A percentile compares a stretch with the other conserved stretches of the same genome.
These are phyloP conservation scores for Catharus bicknelli DNA, from an alignment of 2,113 vertebrate genomes.

Conservation along the genomic window DNA sequence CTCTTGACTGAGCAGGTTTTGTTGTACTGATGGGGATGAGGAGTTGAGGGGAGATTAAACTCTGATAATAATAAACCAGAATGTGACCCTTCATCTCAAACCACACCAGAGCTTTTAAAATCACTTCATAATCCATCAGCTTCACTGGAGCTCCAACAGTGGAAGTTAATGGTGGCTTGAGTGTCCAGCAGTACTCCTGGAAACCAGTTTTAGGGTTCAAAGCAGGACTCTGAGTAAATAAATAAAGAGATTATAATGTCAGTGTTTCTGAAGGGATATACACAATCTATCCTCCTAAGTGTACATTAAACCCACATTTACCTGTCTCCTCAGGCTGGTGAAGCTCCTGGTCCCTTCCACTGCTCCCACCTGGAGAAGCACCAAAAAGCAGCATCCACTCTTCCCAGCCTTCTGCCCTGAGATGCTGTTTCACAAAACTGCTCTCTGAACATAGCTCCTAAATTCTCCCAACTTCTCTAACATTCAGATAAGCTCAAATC, in stretches of 20 bases:
- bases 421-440: neutral
- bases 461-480: neutral
- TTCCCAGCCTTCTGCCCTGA: neutral
- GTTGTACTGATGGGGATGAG: neutral
- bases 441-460: neutral
- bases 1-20: neutral
- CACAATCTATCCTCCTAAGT: neutral
- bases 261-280: neutral
- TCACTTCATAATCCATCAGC: neutral
- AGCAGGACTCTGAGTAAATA: neutral
- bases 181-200: neutral
- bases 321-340: accelerated
- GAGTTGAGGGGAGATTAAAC: neutral
- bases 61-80: neutral
- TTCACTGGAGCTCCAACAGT: neutral
- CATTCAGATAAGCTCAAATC: neutral
- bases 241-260: neutral
- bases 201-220: neutral
- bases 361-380: neutral
- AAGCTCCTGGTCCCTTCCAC: neutral
- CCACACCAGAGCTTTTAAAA: neutral
- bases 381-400: neutral
- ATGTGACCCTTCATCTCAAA: neutral
- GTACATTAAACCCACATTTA: neutral
- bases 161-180: neutral